Evolutionary conservation across 2,888 invertebrate species (phyloP).

Genomic region (Adelphocoris suturalis): DNA sequence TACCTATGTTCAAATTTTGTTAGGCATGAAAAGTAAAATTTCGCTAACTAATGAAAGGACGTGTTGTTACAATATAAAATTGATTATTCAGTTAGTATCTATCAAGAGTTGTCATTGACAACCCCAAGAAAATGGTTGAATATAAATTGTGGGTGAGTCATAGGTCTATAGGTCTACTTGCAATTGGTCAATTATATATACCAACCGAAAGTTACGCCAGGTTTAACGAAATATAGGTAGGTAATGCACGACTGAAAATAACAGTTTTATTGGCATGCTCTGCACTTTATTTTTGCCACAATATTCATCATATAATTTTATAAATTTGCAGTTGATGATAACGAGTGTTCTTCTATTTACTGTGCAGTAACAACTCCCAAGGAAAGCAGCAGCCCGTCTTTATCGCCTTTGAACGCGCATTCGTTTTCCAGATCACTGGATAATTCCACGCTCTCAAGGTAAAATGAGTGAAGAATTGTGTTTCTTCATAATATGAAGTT

Average conservation of each 20-base stretch:
- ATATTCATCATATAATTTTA: constrained; percentile 55
- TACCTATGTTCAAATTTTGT: too few species aligned
- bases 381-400: constrained; percentile 88
- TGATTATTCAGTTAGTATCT: too few species aligned
- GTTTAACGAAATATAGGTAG: background rate
- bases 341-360: constrained; percentile 43
- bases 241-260: background rate
- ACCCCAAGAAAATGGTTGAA: too few species aligned
- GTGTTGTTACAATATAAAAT: too few species aligned
- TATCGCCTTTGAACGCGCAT: constrained; percentile 88
- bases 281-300: constrained; percentile 72
- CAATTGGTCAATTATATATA: too few species aligned
- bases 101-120: too few species aligned
- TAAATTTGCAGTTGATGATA: constrained; percentile 52
- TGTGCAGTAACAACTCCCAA: constrained; percentile 87
- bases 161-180: too few species aligned
- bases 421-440: constrained; percentile 89
- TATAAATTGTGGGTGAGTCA: too few species aligned
- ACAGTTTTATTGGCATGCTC: constrained; percentile 28
- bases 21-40: too few species aligned
- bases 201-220: too few species aligned
- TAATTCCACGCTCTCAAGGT: constrained; percentile 84
- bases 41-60: too few species aligned
- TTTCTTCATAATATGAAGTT: too few species aligned
- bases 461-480: background rate